Evolutionary conservation across 2,888 invertebrate species (phyloP), one percentile per base, ranked within the genome.

Genomic region (Nymphalis c-album): DNA sequence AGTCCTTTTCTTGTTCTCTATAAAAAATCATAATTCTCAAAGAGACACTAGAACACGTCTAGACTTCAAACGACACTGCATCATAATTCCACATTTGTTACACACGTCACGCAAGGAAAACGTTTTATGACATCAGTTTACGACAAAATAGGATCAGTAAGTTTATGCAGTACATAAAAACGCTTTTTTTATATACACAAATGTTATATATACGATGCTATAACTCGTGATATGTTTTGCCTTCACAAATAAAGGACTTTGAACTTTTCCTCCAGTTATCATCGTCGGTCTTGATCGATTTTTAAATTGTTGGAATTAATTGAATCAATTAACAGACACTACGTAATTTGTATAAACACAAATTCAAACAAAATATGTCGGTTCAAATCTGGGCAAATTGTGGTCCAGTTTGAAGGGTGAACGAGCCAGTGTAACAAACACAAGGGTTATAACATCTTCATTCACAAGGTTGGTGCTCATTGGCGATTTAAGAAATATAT

Each of bases 81-180:
- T 61, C 63, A 70, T 67, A 53, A 64, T 61, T 63, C 46, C 22
- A 50, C 51, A 60, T 60, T 63, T 46, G 50, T 60, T 63, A 70
- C 47, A 63, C 69, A 47, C 57, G 51, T 70, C 69, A 70, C 69
- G 69, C 48, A 60, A 58, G 22, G 67, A 67, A 67, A 60, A 60
- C 46, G 60, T 60, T 70, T 70, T 70, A 70, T 61, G 67, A 64
- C 51, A 20, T 46, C 63, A 67, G 69, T 70, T 70, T 70, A 70
- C 63, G 69, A 70, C 60, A 35, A 60, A 70, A 64, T 67, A 67
- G 63, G 69, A 69, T 64, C 60, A 67, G 63, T 67, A 58, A 69
- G 50, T 60, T 69, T 67, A 67, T 70, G 50, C 60, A 70, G 58
- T 68, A 68, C 47, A 57, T 68, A 63, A 68, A 22, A 68, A 55